Base-by-base conservation (phyloP, 1,140 invertebrate genomes). In the Aleiodes sp. region DNA sequence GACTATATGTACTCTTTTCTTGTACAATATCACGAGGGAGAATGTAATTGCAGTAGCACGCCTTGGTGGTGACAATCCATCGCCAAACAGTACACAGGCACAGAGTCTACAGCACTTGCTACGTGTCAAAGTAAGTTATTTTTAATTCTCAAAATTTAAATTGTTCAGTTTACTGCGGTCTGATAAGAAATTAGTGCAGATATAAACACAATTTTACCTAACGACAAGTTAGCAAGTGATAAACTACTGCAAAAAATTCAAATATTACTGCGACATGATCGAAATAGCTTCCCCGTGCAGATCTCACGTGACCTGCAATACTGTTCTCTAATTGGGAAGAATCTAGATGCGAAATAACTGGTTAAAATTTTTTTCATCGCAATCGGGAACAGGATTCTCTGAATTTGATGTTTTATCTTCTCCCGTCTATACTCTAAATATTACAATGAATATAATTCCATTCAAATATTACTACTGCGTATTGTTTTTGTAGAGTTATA, bases 31-130 rank as follows among this genome's bases (percentile, higher is more conserved):
- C 74, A 94, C 93, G 68, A 91, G 91, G 73, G 94, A 96, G 80
- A 96, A 96, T 83, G 91, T 96, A 57, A 95, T 96, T 75, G 91
- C 95, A 75, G 91, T 92, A 16, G 94, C 93, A 16, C 92, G 92
- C 71, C 86, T 96, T 66, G 89, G 91, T 35, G 90, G 91, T 71
- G 90, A 91, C 71, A 88, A 88, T 82, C 83, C 80, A 74, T 76
- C 82, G 66, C 76, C 78, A 78, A 87, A 86, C 71, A 80, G 81
- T 74, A 86, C 81, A 66, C 80, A 84, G 76, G 79, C 81, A 70
- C 81, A 85, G 75, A 85, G 78, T 74, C 78, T 85, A 66, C 80
- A 86, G 72, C 82, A 85, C 73, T 82, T 87, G 69, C 77, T 86
- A 71, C 82, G 86, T 78, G 78, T 86, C 80, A 87, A 86, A 84